Evolutionary conservation across 2,113 vertebrate genomes (phyloP).

Genomic region (Sterrhoptilus dennistouni): DNA sequence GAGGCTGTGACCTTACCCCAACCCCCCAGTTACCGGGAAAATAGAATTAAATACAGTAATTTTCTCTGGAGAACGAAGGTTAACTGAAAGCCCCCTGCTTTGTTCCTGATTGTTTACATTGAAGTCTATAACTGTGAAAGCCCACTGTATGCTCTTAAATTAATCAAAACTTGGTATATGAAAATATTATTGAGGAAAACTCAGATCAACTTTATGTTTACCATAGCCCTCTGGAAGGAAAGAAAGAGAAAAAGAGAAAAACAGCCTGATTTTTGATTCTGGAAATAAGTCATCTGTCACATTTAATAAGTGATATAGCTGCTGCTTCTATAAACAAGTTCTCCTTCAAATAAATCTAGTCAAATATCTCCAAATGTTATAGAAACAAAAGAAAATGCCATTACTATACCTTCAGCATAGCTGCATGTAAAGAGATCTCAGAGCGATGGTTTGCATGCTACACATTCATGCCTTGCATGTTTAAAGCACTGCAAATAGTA

Average conservation of each 20-base stretch:
- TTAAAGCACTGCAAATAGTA: conserved; percentile 60
- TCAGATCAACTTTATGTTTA: conserved; percentile 27
- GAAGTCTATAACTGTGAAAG: background rate
- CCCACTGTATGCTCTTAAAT: background rate
- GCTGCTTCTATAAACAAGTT: background rate
- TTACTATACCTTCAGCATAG: conserved; percentile 64
- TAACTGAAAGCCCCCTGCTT: background rate
- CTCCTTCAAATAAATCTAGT: conserved; percentile 13
- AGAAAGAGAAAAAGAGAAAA: conserved; percentile 50
- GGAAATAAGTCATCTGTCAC: background rate
- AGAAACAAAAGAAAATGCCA: conserved; percentile 17
- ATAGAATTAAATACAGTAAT: background rate
- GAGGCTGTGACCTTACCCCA: background rate
- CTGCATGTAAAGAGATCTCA: conserved; percentile 66
- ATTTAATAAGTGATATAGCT: background rate
- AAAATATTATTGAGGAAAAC: conserved; percentile 41
- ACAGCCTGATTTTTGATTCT: conserved; percentile 28
- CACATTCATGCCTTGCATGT: conserved; percentile 43
- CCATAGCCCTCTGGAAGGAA: conserved; percentile 32
- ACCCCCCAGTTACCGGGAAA: background rate
- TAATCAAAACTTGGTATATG: background rate
- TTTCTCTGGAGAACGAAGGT: background rate
- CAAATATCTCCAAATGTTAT: background rate
- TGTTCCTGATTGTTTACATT: background rate
- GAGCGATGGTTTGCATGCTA: conserved; percentile 35